Evolutionary conservation across 2,888 invertebrate genomes (phyloP).

Genomic region (Actias luna): DNA sequence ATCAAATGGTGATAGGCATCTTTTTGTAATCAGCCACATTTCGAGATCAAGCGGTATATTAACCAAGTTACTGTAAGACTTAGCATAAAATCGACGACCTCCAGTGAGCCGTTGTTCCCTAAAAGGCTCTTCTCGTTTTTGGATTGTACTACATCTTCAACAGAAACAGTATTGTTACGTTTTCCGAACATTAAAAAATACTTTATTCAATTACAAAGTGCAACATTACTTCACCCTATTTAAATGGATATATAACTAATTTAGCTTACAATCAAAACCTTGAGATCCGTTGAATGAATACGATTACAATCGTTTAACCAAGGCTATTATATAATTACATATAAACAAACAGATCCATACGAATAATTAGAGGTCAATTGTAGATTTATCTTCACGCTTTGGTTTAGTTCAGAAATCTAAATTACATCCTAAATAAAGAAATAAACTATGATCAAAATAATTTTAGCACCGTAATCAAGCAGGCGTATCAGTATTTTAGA

Average conservation of each 20-base stretch:
- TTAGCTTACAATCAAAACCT: constrained; percentile 9
- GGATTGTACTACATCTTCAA: too few species aligned
- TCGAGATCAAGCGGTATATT: too few species aligned
- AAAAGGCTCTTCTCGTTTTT: too few species aligned
- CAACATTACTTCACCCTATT: neutral
- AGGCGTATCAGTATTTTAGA: too few species aligned
- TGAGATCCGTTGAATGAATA: constrained; percentile 5
- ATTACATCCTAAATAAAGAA: neutral
- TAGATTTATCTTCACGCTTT: constrained; percentile 7
- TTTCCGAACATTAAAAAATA: too few species aligned
- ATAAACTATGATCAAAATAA: neutral
- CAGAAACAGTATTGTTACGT: too few species aligned
- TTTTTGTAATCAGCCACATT: too few species aligned
- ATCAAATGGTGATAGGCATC: too few species aligned
- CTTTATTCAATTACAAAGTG: too few species aligned
- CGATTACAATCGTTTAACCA: constrained; percentile 12
- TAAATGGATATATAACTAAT: constrained; percentile 8
- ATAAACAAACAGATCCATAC: constrained; percentile 15
- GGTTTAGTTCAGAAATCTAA: neutral
- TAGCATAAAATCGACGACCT: too few species aligned
- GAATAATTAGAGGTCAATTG: constrained; percentile 13
- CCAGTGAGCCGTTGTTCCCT: too few species aligned
- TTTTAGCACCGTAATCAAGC: neutral
- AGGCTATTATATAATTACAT: constrained; percentile 15
- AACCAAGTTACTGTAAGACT: too few species aligned